phyloP scores from a whole-genome alignment of 2,797 vertebrate species.

The Acropternis orthonyx region DNA sequence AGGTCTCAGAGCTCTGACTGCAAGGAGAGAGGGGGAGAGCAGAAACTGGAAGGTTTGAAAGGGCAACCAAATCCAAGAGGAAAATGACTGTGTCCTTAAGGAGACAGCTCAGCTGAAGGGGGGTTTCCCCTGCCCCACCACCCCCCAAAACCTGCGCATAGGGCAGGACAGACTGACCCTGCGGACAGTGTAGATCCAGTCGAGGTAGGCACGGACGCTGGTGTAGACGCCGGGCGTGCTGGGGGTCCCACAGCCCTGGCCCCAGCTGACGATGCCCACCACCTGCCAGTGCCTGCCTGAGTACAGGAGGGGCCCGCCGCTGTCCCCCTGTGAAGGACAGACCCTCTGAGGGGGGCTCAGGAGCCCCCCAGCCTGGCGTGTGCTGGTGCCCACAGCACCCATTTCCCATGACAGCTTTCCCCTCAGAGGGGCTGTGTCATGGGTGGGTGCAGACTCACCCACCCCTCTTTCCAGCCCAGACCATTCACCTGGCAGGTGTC shows the following conservation, averaged over 20 bases:
- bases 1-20: conserved; percentile 49
- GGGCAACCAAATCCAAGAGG: background rate
- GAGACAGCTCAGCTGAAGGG: rapidly evolving
- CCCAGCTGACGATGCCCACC: conserved; percentile 93
- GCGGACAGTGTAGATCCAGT: conserved; percentile 84
- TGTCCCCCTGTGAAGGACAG: conserved; percentile 84
- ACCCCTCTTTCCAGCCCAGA: rapidly evolving
- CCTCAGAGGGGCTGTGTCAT: rapidly evolving
- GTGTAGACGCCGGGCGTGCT: conserved; percentile 85
- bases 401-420: rapidly evolving
- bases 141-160: rapidly evolving
- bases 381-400: background rate
- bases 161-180: conserved; percentile 72
- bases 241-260: conserved; percentile 84
- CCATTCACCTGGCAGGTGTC: conserved; percentile 90
- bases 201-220: conserved; percentile 80
- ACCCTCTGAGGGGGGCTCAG: background rate
- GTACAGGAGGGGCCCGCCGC: conserved; percentile 89
- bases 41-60: background rate
- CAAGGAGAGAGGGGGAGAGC: background rate
- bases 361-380: rapidly evolving
- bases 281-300: conserved; percentile 71
- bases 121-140: background rate
- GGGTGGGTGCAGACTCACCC: rapidly evolving
- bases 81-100: rapidly evolving